These are phyloP conservation scores for Ceyx melanurus DNA, from an alignment of 2,113 vertebrate genomes.

Conservation along the genomic window DNA sequence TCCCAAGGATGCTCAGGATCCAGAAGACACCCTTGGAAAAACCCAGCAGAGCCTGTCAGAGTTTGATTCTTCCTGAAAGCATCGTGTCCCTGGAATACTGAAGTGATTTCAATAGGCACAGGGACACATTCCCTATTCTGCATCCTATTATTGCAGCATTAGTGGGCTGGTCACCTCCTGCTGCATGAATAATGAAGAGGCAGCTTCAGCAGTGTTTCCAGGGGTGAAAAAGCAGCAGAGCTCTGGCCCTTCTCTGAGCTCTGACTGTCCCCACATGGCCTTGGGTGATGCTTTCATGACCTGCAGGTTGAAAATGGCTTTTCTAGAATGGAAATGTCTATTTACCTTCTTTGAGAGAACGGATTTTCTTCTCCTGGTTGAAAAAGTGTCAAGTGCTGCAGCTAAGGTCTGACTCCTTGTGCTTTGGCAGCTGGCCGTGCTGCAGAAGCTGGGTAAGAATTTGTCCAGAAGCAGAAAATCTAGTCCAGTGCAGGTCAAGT, in stretches of 20 bases:
- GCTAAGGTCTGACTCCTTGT: not conserved
- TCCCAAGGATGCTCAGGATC: not conserved
- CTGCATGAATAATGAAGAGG: conserved; percentile 4
- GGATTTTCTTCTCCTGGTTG: not conserved
- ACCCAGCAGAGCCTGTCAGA: not conserved
- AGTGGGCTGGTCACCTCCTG: not conserved
- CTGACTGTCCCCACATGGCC: not conserved
- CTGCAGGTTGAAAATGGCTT: not conserved
- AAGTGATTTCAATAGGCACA: not conserved
- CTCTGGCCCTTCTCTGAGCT: not conserved
- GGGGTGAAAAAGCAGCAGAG: not conserved
- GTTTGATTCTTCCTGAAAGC: not conserved
- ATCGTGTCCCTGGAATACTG: not conserved
- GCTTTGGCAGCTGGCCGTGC: not conserved
- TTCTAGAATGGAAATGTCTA: not conserved
- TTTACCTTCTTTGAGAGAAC: not conserved
- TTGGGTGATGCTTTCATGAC: not conserved
- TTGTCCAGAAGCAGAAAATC: not conserved
- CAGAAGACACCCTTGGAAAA: not conserved
- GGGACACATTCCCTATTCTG: not conserved
- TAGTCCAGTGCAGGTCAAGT: not conserved
- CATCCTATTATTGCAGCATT: not conserved
- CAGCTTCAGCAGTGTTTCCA: not conserved
- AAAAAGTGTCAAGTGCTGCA: not conserved
- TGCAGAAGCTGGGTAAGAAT: not conserved